A percentile compares a stretch with the other conserved stretches of the same genome.
Evolutionary conservation across 64 coral and sea anemone genomes (phyloP).

Genomic region (Dendrophyllia cribrosa): DNA sequence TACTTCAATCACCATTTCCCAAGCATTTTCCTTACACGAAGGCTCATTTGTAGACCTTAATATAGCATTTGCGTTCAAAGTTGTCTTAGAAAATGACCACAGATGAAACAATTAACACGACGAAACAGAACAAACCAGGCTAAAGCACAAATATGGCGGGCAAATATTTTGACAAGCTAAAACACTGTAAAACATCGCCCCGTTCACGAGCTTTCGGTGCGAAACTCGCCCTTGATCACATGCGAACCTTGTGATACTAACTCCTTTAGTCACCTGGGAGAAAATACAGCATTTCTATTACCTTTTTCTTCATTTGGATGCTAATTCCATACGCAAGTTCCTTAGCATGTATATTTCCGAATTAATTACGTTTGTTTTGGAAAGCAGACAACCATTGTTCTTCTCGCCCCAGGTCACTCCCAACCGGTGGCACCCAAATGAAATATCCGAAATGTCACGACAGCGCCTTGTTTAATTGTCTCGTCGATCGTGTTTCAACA

Average conservation of each 20-base stretch:
- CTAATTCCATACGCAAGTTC: background rate
- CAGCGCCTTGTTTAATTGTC: no score
- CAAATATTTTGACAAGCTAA: conserved; percentile 34
- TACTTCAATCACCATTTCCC: no score
- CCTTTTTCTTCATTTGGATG: background rate
- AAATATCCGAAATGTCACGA: background rate
- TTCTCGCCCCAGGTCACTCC: background rate
- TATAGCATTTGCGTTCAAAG: background rate
- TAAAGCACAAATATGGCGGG: conserved; percentile 21
- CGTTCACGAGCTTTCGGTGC: conserved; percentile 4
- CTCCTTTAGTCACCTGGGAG: background rate
- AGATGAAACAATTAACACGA: background rate
- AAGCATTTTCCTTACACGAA: no score
- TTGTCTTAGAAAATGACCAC: background rate
- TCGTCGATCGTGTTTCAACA: no score
- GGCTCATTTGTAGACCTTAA: background rate
- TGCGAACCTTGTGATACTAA: background rate
- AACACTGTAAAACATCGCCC: no score
- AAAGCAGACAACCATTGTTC: background rate
- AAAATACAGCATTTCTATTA: background rate
- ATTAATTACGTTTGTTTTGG: no score
- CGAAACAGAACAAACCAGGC: background rate
- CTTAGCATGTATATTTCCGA: no score
- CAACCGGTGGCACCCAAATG: no score
- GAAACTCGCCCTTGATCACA: conserved; percentile 11